These are phyloP conservation scores for Cynopterus sphinx DNA, from an alignment of 2,797 vertebrate species.

Conservation along the genomic window DNA sequence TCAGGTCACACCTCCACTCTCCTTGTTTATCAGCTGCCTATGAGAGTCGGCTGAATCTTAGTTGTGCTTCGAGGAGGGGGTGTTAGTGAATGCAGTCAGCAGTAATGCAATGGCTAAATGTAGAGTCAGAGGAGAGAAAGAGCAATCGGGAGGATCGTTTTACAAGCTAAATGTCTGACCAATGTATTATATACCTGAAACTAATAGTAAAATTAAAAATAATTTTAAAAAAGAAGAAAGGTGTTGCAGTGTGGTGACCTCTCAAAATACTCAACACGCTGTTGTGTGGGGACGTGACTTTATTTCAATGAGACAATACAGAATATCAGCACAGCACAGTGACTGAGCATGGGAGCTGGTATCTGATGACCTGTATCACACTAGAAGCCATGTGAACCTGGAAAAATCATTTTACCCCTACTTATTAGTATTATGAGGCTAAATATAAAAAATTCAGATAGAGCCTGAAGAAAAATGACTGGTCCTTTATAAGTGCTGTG, in stretches of 20 bases:
- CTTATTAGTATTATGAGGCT: background rate
- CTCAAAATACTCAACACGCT: background rate
- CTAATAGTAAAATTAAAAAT: too few species aligned
- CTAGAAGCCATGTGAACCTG: background rate
- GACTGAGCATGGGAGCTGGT: too few species aligned
- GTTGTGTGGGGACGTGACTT: accelerated
- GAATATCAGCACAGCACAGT: background rate
- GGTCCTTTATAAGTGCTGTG: background rate
- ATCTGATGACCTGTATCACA: too few species aligned
- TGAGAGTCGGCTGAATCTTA: background rate
- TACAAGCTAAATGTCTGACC: too few species aligned
- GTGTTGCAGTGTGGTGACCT: accelerated
- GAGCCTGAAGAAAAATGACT: background rate
- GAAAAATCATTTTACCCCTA: background rate
- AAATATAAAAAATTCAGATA: background rate
- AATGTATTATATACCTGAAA: too few species aligned
- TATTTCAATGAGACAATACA: background rate
- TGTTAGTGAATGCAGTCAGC: too few species aligned
- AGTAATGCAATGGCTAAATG: too few species aligned
- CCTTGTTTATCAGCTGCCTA: background rate
- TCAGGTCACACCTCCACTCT: background rate
- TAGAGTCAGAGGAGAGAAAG: too few species aligned
- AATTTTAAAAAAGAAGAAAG: too few species aligned
- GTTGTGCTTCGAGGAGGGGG: background rate
- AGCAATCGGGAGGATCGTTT: too few species aligned